Base-by-base conservation (phyloP, 2,797 vertebrate species). In the Takifugu ocellatus region DNA sequence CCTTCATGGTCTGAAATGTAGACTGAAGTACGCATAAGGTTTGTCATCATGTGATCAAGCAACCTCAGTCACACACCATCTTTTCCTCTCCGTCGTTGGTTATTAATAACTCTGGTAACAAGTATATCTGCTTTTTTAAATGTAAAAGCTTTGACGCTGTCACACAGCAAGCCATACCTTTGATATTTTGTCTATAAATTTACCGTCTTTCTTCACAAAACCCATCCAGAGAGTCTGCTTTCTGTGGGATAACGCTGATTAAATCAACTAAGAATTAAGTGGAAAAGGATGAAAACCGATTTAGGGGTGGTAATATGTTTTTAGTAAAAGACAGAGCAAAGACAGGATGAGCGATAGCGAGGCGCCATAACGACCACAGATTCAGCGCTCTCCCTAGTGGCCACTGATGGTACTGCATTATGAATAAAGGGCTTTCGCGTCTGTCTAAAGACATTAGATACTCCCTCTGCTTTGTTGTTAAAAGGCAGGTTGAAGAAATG, bases 311-410 rank as follows among this genome's bases (percentile, higher is more conserved):
- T 76, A 81, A 85, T 72, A 67, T 72, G 63, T 65, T 81, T 63
- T 74, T 66, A 66, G 56, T 12, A 52, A 66, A 72, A 75, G 55
- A 61, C 52, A 73, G 69, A 58, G 54, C 21, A 57, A 16, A 43
- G 47, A 36, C 24, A 42, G 21, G 64, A 49, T 50, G 56, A 10
- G 45, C 1, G 61, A 26, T n/a, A 36, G 17, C 5, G 5, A 47
- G 8, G 33, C 21, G 21, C 3, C 5, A 54, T 15, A 44, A 31
- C 5, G 44, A 56, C 48, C 43, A 81, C 61, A 88, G 78, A 55
- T 56, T 68, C 67, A 87, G 77, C 91, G 86, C 88, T 79, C 89
- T 88, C 51, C 89, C 57, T 64, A 42, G 82, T 88, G 91, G 87
- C 26, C 1, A 26, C 4, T 3, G 2, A 15, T 0, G 6, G 68